Conservation (phyloP, 2,113 vertebrate species). For the Apaloderma vittatum region DNA sequence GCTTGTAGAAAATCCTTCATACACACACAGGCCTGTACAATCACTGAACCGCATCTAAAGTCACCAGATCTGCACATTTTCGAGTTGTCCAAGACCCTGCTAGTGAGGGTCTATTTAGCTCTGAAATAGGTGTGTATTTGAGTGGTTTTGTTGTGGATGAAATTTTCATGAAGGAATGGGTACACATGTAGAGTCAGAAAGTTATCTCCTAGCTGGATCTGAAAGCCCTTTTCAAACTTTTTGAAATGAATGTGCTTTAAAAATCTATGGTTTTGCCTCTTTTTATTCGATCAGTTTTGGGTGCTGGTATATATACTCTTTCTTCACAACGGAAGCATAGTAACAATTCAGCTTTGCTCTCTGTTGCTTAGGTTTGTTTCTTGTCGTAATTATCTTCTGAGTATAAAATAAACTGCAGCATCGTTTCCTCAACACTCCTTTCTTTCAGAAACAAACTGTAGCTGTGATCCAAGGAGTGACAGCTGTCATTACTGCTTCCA, state of each 20-base stretch:
- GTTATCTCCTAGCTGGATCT: not conserved
- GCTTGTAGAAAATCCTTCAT: not conserved
- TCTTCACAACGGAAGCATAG: not conserved
- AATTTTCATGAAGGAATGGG: not conserved
- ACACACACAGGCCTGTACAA: accelerated
- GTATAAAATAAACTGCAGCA: not conserved
- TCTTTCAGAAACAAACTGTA: conserved; percentile 81
- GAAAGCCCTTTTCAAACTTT: not conserved
- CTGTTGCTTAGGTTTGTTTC: not conserved
- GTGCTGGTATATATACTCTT: not conserved
- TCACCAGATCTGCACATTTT: not conserved
- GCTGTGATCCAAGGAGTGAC: conserved; percentile 85
- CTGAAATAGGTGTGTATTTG: not conserved
- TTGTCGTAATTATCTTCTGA: not conserved
- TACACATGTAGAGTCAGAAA: accelerated
- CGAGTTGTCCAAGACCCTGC: not conserved
- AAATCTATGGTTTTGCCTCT: not conserved
- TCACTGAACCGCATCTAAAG: not conserved
- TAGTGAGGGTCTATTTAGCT: not conserved
- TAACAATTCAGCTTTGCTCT: not conserved
- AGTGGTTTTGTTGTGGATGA: not conserved
- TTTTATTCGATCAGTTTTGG: not conserved
- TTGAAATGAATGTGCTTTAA: not conserved
- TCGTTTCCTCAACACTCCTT: not conserved
- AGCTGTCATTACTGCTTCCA: conserved; percentile 82